Evolutionary conservation across 2,113 vertebrate genomes (phyloP).

Genomic region (Peucedramus taeniatus): DNA sequence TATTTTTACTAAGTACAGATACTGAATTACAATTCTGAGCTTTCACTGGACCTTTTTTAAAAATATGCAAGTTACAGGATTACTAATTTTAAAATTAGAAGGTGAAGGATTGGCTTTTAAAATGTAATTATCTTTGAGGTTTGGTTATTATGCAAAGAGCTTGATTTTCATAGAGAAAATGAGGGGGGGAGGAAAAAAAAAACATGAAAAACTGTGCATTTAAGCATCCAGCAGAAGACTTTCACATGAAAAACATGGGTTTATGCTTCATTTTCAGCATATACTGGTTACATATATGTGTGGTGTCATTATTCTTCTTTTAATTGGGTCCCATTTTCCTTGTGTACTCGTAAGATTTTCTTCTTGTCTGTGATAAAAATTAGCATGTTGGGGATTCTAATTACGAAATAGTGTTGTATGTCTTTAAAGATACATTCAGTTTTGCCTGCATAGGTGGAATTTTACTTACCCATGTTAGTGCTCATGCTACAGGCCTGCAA

Average conservation of each 20-base stretch:
- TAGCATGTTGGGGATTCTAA: not conserved
- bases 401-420: not conserved
- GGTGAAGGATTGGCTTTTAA: conserved; percentile 17
- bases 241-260: not conserved
- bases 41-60: conserved; percentile 45
- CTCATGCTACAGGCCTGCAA: not conserved
- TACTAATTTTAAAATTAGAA: conserved; percentile 30
- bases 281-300: not conserved
- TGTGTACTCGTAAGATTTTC: not conserved
- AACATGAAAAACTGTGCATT: not conserved
- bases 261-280: not conserved
- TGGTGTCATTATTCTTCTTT: not conserved
- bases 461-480: not conserved
- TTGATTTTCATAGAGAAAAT: conserved; percentile 38
- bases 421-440: not conserved
- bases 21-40: conserved; percentile 51
- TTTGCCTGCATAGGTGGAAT: not conserved
- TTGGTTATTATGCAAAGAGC: not conserved
- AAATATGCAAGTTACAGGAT: not conserved
- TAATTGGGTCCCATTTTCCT: not conserved
- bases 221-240: not conserved
- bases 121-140: not conserved
- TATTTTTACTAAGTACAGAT: conserved; percentile 56
- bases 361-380: conserved; percentile 6
- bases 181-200: not conserved